Percentiles rank a stretch among this genome's conserved stretches.
Conservation (phyloP, 2,113 vertebrate genomes). For the Jaculus jaculus region DNA sequence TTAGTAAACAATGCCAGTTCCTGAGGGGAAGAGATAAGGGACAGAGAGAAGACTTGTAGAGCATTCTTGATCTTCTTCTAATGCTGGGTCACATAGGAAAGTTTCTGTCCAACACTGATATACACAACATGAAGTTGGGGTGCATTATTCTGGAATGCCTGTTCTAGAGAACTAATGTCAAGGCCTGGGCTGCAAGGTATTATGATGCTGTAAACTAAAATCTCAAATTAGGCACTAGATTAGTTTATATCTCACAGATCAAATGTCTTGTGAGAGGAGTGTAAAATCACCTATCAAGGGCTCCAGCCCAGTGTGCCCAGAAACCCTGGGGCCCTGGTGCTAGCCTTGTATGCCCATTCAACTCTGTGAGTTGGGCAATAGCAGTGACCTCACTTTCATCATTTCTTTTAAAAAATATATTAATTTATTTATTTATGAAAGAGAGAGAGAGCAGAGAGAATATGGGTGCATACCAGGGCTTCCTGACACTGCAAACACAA, state of each 20-base stretch:
- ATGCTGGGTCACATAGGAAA: not conserved
- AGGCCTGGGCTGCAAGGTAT: not conserved
- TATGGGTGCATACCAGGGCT: too few species aligned
- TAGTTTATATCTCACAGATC: not conserved
- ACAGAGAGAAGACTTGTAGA: not conserved
- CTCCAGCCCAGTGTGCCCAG: not conserved
- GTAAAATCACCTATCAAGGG: not conserved
- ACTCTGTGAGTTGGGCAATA: not conserved
- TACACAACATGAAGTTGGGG: not conserved
- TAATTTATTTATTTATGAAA: too few species aligned
- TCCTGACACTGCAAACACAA: too few species aligned
- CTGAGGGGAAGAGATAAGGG: not conserved
- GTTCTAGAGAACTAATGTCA: not conserved
- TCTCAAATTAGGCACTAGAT: not conserved
- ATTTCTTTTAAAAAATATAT: too few species aligned
- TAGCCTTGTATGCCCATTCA: not conserved
- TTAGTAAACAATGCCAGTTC: not conserved
- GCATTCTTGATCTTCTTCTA: not conserved
- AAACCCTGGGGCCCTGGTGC: not conserved
- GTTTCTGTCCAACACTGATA: not conserved
- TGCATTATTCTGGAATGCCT: not conserved
- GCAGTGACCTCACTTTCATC: not conserved
- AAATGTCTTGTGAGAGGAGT: not conserved
- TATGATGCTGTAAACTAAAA: not conserved
- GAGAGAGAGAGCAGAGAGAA: too few species aligned